Evolutionary conservation across 2,113 vertebrate genomes (phyloP).

Genomic region (Recurvirostra avosetta): DNA sequence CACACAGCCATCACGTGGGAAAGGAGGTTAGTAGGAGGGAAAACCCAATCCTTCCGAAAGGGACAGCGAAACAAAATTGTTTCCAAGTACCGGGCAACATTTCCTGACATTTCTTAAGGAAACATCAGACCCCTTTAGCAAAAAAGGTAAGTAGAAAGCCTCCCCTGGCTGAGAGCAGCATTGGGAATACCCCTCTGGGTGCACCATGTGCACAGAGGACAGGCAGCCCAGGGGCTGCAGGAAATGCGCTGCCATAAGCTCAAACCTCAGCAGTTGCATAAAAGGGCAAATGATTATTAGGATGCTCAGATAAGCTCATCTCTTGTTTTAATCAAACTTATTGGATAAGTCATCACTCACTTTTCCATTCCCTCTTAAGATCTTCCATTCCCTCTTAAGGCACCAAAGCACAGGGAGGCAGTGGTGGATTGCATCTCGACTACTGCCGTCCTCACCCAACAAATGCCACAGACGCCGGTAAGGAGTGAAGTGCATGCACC

Average conservation of each 20-base stretch:
- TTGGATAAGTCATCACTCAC: neutral
- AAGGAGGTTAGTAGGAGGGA: neutral
- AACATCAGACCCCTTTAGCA: neutral
- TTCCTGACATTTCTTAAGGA: neutral
- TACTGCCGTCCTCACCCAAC: neutral
- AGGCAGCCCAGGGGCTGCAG: neutral
- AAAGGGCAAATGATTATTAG: neutral
- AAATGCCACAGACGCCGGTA: accelerated
- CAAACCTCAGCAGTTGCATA: neutral
- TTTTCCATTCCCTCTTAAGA: neutral
- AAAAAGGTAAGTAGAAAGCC: neutral
- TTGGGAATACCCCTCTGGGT: neutral
- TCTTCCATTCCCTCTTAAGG: neutral
- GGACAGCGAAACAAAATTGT: neutral
- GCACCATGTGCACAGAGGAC: accelerated
- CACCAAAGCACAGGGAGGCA: neutral
- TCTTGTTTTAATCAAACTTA: neutral
- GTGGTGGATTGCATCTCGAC: neutral
- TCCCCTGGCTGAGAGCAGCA: neutral
- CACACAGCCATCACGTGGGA: accelerated
- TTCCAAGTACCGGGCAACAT: neutral
- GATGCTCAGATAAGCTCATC: neutral
- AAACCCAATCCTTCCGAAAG: neutral
- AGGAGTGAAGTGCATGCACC: neutral
- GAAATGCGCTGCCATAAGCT: neutral